Evolutionary conservation across 2,797 vertebrate species (phyloP).

Genomic region (Alauda arvensis): DNA sequence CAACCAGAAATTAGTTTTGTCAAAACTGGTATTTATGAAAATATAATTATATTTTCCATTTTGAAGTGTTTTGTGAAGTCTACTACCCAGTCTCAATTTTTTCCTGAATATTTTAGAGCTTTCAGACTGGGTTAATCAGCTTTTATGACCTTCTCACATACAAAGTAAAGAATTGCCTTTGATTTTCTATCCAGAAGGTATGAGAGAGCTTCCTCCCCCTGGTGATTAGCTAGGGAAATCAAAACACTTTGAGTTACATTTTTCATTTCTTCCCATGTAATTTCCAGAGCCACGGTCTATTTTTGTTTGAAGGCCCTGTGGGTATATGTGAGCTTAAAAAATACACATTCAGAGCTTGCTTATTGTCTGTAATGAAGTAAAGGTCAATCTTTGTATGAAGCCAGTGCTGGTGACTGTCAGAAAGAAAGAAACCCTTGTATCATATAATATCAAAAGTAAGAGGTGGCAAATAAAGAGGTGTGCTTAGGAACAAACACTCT

Average conservation of each 20-base stretch:
- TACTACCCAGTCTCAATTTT: background rate
- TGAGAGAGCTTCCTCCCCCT: background rate
- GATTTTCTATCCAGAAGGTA: background rate
- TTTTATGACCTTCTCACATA: background rate
- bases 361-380: conserved; percentile 35
- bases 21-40: background rate
- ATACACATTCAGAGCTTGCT: conserved; percentile 4
- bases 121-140: background rate
- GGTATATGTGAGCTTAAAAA: conserved; percentile 4
- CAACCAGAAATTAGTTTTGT: background rate
- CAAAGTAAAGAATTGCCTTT: background rate
- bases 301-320: background rate
- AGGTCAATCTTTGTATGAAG: conserved; percentile 12
- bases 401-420: background rate
- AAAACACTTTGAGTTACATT: background rate
- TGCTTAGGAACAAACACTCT: background rate
- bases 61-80: background rate
- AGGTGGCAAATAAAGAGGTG: background rate
- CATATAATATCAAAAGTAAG: background rate
- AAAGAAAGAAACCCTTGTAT: background rate
- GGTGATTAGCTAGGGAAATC: conserved; percentile 22
- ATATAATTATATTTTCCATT: background rate
- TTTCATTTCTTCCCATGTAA: background rate
- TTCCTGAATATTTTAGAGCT: background rate
- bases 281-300: background rate